These are phyloP conservation scores for Tortricodes alternella DNA, from an alignment of 2,888 invertebrate genomes.

Conservation along the genomic window DNA sequence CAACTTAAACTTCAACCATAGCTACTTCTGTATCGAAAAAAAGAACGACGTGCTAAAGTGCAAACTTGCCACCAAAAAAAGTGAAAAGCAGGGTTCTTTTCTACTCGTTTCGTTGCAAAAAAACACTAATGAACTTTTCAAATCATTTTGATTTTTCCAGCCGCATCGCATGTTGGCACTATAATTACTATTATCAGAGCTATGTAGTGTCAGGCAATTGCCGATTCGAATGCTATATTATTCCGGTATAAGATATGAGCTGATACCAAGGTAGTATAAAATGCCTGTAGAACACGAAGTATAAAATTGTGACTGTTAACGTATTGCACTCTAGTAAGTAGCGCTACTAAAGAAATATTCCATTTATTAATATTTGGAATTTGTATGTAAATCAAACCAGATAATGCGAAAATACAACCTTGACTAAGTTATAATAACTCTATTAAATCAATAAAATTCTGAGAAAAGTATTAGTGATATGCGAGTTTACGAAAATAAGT, in stretches of 20 bases:
- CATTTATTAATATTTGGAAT: too few species aligned
- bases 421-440: too few species aligned
- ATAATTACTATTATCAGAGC: constrained; percentile 24
- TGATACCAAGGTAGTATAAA: too few species aligned
- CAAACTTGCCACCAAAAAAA: neutral
- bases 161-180: constrained; percentile 25
- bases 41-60: neutral
- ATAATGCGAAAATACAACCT: too few species aligned
- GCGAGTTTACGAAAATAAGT: too few species aligned
- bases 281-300: too few species aligned
- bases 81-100: constrained; percentile 11
- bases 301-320: too few species aligned
- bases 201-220: constrained; percentile 25
- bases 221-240: constrained; percentile 15
- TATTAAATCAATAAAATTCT: too few species aligned
- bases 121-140: constrained; percentile 28
- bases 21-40: neutral
- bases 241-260: constrained; percentile 8
- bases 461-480: too few species aligned
- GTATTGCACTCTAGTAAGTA: too few species aligned
- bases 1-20: neutral
- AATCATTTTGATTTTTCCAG: constrained; percentile 24
- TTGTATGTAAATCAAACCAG: too few species aligned
- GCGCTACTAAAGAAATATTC: too few species aligned
- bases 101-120: constrained; percentile 3